A percentile compares a stretch with the other conserved stretches of the same genome.
Evolutionary conservation across 2,888 invertebrate species (phyloP).

Genomic region (Caenorhabditis afra): DNA sequence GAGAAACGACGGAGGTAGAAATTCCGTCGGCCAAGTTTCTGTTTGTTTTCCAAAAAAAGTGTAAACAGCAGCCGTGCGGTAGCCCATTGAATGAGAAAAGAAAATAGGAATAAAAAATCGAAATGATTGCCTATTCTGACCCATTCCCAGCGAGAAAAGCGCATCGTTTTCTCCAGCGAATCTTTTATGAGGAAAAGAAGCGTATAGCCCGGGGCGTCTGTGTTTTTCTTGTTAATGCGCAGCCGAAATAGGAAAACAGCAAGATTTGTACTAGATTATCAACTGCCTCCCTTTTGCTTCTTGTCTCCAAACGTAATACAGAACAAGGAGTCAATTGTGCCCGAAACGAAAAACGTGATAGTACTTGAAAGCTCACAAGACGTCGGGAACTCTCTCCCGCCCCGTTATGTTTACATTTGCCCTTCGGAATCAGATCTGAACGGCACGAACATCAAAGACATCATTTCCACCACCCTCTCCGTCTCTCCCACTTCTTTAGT

Average conservation of each 20-base stretch:
- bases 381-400: conserved; percentile 30
- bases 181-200: conserved; percentile 4
- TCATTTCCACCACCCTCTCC: not conserved
- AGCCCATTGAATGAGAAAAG: too few relatives aligned
- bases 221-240: not conserved
- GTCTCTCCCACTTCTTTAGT: not conserved
- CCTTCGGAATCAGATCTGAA: conserved; percentile 46
- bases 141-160: too few relatives aligned
- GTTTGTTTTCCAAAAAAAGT: conserved; percentile 14
- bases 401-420: conserved; percentile 48
- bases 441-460: conserved; percentile 55
- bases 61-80: conserved; percentile 5
- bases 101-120: not conserved
- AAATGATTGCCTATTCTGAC: too few relatives aligned
- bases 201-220: too few relatives aligned
- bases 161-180: not conserved
- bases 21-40: not conserved
- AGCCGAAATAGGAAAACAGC: not conserved
- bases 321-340: conserved; percentile 38
- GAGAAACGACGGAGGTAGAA: not conserved
- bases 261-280: not conserved
- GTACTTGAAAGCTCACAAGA: conserved; percentile 54
- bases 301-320: conserved; percentile 1
- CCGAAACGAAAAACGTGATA: conserved; percentile 53
- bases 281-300: not conserved